phyloP scores from a whole-genome alignment of 2,888 invertebrate species.

The Exocentrus adspersus region DNA sequence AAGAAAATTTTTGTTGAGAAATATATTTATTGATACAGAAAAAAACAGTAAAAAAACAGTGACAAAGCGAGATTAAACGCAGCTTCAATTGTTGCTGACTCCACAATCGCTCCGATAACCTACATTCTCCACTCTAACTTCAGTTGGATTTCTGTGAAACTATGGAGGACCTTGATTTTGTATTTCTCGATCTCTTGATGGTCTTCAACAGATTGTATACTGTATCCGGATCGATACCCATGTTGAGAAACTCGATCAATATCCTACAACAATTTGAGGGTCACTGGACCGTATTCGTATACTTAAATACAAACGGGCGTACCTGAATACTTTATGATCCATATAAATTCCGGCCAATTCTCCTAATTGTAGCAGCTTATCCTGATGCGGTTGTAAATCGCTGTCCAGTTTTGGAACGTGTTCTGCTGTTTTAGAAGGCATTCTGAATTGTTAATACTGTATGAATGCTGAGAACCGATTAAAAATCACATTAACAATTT shows the following conservation, averaged over 20 bases:
- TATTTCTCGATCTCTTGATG: slow-evolving; percentile 41
- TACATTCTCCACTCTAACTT: too few relatives aligned
- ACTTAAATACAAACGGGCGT: slow-evolving; percentile 10
- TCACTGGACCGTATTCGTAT: slow-evolving; percentile 14
- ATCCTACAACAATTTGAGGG: slow-evolving; percentile 37
- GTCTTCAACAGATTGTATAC: slow-evolving; percentile 48
- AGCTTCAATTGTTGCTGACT: too few relatives aligned
- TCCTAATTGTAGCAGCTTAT: slow-evolving; percentile 49
- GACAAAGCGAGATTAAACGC: too few relatives aligned
- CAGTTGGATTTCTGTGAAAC: slow-evolving; percentile 29
- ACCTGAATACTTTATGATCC: slow-evolving; percentile 49
- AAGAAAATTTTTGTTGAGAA: too few relatives aligned
- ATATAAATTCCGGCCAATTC: slow-evolving; percentile 52
- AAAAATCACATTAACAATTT: too few relatives aligned
- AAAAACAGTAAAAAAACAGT: too few relatives aligned
- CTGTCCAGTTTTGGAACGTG: slow-evolving; percentile 28
- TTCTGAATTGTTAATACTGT: slow-evolving; percentile 11
- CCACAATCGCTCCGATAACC: too few relatives aligned
- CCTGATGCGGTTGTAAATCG: slow-evolving; percentile 48
- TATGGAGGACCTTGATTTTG: slow-evolving; percentile 30
- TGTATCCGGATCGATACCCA: slow-evolving; percentile 51
- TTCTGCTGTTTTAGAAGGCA: slow-evolving; percentile 28
- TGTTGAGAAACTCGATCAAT: slow-evolving; percentile 50
- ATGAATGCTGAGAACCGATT: too few relatives aligned
- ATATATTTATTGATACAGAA: too few relatives aligned